Conservation (phyloP, 2,113 vertebrate species). For the Phrynosoma platyrhinos region DNA sequence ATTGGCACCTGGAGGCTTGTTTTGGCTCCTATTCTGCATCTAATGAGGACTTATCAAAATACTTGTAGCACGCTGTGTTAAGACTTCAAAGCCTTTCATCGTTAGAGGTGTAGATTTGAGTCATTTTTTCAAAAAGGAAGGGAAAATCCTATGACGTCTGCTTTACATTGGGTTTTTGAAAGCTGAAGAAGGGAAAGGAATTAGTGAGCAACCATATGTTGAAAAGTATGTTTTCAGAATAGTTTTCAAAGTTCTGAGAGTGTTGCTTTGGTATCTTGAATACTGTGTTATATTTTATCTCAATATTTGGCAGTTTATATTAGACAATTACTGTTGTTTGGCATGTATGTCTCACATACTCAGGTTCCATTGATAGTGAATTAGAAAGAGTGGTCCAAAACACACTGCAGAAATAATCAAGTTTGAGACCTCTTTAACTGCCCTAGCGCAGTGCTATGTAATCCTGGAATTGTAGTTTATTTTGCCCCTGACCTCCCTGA, state of each 20-base stretch:
- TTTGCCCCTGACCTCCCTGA: too few species aligned
- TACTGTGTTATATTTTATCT: neutral
- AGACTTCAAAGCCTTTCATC: constrained; percentile 82
- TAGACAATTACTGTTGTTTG: neutral
- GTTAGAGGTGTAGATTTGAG: constrained; percentile 63
- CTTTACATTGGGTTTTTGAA: neutral
- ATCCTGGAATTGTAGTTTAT: too few species aligned
- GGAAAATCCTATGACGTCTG: constrained; percentile 9
- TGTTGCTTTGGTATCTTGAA: neutral
- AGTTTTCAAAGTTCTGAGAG: neutral
- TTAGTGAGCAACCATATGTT: neutral
- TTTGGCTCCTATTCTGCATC: constrained; percentile 81
- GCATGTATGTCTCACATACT: neutral
- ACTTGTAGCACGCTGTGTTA: constrained; percentile 72
- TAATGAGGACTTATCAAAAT: constrained; percentile 83
- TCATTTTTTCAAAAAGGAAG: constrained; percentile 30
- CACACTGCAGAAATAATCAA: too few species aligned
- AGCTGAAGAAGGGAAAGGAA: neutral
- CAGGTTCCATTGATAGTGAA: too few species aligned
- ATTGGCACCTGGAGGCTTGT: constrained; percentile 86
- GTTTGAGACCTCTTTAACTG: too few species aligned
- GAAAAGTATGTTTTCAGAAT: neutral
- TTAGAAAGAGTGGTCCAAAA: too few species aligned
- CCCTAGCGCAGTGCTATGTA: too few species aligned
- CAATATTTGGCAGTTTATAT: neutral